Conservation (phyloP, 2,797 vertebrate genomes). For the Pristis pectinata region DNA sequence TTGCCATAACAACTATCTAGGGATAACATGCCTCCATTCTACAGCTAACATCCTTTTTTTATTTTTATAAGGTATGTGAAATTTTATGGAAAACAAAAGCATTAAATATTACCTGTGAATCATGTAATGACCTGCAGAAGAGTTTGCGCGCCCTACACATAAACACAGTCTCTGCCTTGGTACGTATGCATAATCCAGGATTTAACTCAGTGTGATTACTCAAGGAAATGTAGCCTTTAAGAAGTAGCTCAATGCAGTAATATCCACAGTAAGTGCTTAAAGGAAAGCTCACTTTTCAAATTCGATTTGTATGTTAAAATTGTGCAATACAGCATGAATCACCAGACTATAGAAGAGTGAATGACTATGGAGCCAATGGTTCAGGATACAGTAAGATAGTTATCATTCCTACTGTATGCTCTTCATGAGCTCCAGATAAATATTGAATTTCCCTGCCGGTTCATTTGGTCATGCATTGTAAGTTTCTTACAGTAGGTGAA, state of each 20-base stretch:
- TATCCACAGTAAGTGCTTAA: neutral
- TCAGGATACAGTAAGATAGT: neutral
- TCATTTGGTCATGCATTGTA: neutral
- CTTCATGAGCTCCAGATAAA: neutral
- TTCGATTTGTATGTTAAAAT: neutral
- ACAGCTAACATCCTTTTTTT: neutral
- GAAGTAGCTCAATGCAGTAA: neutral
- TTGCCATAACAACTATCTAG: neutral
- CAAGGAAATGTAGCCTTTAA: neutral
- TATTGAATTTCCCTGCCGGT: neutral
- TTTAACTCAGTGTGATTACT: neutral
- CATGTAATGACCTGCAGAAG: neutral
- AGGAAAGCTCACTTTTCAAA: neutral
- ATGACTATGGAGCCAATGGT: neutral
- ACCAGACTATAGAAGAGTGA: neutral
- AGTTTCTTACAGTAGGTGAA: neutral
- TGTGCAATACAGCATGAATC: neutral
- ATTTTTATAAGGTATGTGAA: slow-evolving; percentile 24
- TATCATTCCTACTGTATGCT: neutral
- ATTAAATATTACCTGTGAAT: slow-evolving; percentile 8
- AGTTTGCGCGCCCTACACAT: neutral
- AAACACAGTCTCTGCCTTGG: neutral
- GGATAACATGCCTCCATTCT: neutral
- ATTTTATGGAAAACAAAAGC: slow-evolving; percentile 29
- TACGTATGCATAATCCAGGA: neutral